Evolutionary conservation across 2,797 vertebrate genomes (phyloP).

Genomic region (Natrix natrix): DNA sequence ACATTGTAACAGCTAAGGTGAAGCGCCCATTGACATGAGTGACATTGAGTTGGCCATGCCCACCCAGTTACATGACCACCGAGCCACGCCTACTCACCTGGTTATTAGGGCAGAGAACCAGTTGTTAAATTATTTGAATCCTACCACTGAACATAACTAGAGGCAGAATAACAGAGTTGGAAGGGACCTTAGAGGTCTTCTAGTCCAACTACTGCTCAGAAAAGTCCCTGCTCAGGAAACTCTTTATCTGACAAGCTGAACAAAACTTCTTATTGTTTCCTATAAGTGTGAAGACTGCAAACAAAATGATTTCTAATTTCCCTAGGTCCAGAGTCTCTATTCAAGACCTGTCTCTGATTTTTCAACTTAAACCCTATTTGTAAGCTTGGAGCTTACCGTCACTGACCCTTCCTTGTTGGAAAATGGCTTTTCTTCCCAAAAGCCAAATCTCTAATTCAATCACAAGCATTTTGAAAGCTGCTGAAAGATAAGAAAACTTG

Average conservation of each 20-base stretch:
- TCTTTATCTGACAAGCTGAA: background rate
- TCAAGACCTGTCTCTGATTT: background rate
- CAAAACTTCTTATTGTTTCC: background rate
- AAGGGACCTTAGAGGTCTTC: too few species aligned
- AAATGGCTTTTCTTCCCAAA: background rate
- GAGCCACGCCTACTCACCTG: too few species aligned
- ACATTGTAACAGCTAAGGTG: too few species aligned
- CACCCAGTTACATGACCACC: too few species aligned
- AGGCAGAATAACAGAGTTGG: background rate
- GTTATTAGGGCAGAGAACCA: too few species aligned
- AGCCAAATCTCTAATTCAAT: background rate
- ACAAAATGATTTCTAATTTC: background rate
- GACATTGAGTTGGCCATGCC: too few species aligned
- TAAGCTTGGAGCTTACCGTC: background rate
- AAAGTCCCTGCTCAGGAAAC: too few species aligned
- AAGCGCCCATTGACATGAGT: too few species aligned
- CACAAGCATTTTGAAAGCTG: background rate
- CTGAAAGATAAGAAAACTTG: slow-evolving; percentile 1
- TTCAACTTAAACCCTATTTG: background rate
- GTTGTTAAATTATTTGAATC: too few species aligned
- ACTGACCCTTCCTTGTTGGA: background rate
- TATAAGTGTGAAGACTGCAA: background rate
- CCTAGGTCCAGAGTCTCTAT: background rate
- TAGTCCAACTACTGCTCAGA: too few species aligned
- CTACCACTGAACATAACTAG: background rate